A percentile compares a stretch with the other conserved stretches of the same genome.
Evolutionary conservation across 2,113 vertebrate genomes (phyloP).

Genomic region (Equus quagga): DNA sequence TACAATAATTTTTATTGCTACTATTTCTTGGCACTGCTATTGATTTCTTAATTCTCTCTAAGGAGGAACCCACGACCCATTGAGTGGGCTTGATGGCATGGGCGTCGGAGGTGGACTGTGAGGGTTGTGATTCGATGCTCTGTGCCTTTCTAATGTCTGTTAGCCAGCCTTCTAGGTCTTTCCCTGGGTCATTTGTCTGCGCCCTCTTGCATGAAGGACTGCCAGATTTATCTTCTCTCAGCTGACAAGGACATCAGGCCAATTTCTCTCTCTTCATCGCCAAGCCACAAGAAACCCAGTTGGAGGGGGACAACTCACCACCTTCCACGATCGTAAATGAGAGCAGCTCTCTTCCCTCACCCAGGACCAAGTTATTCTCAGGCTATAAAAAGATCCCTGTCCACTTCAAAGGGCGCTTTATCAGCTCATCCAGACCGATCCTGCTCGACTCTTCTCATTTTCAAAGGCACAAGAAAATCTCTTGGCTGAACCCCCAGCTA

Average conservation of each 20-base stretch:
- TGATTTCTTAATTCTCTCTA: not conserved
- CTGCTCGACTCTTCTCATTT: conserved; percentile 80
- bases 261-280: conserved; percentile 55
- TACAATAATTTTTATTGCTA: not conserved
- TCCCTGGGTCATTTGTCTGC: not conserved
- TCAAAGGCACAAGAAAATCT: conserved; percentile 82
- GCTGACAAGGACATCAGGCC: conserved; percentile 59
- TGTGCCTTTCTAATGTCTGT: not conserved
- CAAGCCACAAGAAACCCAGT: conserved; percentile 74
- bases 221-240: conserved; percentile 61
- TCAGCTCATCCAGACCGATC: conserved; percentile 80
- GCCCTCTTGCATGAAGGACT: conserved; percentile 47
- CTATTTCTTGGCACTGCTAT: not conserved
- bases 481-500: conserved; percentile 81
- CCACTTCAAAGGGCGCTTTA: conserved; percentile 86
- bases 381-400: conserved; percentile 80
- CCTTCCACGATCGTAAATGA: conserved; percentile 72
- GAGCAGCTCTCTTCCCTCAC: conserved; percentile 69
- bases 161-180: not conserved
- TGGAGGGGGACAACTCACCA: conserved; percentile 37
- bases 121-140: not conserved
- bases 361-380: conserved; percentile 66
- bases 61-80: not conserved
- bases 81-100: not conserved
- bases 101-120: not conserved